These are phyloP conservation scores for Lontra canadensis DNA, from an alignment of 2,113 vertebrate genomes.

Conservation along the genomic window DNA sequence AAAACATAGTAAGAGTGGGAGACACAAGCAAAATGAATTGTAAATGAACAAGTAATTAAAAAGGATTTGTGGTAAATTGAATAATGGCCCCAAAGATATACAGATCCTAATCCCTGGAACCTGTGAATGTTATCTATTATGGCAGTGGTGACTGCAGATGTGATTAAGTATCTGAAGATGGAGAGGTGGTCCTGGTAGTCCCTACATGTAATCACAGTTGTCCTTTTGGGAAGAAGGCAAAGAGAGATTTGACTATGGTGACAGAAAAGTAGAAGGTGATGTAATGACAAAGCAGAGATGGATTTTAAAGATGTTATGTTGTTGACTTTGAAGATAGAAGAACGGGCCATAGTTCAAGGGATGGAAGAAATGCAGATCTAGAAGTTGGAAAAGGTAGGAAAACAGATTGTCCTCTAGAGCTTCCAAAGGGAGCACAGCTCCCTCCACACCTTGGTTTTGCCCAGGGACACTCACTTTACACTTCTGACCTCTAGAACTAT, in stretches of 20 bases:
- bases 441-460: not conserved
- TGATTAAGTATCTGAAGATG: not conserved
- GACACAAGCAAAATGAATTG: not conserved
- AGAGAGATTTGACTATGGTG: not conserved
- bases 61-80: not conserved
- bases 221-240: not conserved
- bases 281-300: not conserved
- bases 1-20: not conserved
- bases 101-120: not conserved
- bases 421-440: not conserved
- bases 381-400: not conserved
- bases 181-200: not conserved
- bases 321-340: not conserved
- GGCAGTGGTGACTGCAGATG: not conserved
- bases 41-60: not conserved
- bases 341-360: not conserved
- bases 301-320: not conserved
- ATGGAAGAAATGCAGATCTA: not conserved
- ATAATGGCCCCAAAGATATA: not conserved
- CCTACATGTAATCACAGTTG: not conserved
- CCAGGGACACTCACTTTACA: not conserved
- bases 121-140: not conserved
- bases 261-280: not conserved
- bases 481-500: not conserved
- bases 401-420: not conserved